Percentiles rank a stretch among this genome's conserved stretches.
These are phyloP conservation scores for Griposia aprilina DNA, from an alignment of 2,888 invertebrate species.

Conservation along the genomic window DNA sequence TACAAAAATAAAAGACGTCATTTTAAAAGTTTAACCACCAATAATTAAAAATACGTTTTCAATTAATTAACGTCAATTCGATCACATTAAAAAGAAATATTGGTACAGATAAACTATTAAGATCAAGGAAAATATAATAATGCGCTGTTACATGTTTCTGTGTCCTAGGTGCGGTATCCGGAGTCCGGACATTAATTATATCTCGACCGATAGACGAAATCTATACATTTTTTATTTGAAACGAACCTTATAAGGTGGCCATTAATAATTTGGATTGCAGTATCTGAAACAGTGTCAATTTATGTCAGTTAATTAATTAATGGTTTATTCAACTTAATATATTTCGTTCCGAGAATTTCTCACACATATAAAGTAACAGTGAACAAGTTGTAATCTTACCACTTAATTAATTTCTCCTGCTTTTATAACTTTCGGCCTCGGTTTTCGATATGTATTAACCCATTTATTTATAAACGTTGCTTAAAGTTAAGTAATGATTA, in stretches of 20 bases:
- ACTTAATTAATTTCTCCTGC: conserved; percentile 45
- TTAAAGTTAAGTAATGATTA: too few relatives aligned
- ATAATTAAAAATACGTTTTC: conserved; percentile 47
- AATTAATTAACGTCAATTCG: conserved; percentile 52
- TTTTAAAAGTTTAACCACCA: conserved; percentile 16
- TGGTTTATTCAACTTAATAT: conserved; percentile 35
- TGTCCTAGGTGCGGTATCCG: conserved; percentile 66
- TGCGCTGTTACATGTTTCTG: conserved; percentile 43
- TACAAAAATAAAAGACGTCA: conserved; percentile 8
- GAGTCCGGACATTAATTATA: conserved; percentile 63
- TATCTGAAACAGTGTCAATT: conserved; percentile 45
- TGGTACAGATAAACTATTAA: conserved; percentile 58
- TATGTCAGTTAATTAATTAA: conserved; percentile 52
- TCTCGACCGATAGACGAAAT: conserved; percentile 51
- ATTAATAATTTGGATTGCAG: conserved; percentile 57
- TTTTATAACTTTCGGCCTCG: conserved; percentile 24
- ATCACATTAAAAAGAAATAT: conserved; percentile 62
- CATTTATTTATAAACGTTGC: too few relatives aligned
- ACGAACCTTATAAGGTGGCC: conserved; percentile 55
- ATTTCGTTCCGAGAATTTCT: conserved; percentile 2
- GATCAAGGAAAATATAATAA: conserved; percentile 66
- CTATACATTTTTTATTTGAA: conserved; percentile 49
- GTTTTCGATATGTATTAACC: conserved; percentile 35
- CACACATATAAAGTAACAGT: conserved; percentile 24
- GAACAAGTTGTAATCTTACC: conserved; percentile 17